Evolutionary conservation across 1,140 invertebrate species (phyloP), one percentile per base, ranked within the genome.

Genomic region (Lordiphosa clarofinis): DNA sequence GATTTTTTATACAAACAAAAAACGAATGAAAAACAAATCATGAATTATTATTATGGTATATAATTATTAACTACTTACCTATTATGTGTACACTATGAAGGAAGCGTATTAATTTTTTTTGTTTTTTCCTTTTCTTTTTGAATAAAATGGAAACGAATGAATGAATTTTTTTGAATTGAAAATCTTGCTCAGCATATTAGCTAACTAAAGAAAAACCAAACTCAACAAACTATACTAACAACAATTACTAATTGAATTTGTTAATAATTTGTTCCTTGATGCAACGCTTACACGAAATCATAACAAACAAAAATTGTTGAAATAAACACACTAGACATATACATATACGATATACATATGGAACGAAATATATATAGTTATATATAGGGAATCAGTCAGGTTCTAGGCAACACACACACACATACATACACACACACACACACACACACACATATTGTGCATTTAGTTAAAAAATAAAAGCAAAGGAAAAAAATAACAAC

Each of bases 291-390:
- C 31, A 46, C 46, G 52, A 47, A 28, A 53, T 42, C 38, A 48
- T 36, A 38, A 62, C 13, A 49, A 13, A 42, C 50, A 15, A 44
- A 64, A 56, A 42, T 47, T 49, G 49, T 56, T 53, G 52, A 28
- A 47, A 50, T 70, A 49, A 60, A 57, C 58, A 73, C 60, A 74
- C 61, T 70, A 79, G 59, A 71, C 75, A 81, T 81, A 79, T 62
- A 71, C 75, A 81, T 81, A 82, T 81, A 72, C 75, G 49, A 81
- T 68, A 75, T 82, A 82, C 75, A 81, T 81, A 81, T 81, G 63
- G 59, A 78, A 44, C 12, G 39, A 44, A 50, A 56, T 73, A 56
- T 63, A 59, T 39, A 44, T 49, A 38, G 24, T 50, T 50, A 57
- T 48, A 54, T 53, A 66, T 38, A 59, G 52, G 54, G 42, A 56